A percentile compares a stretch with the other conserved stretches of the same genome.
These are phyloP conservation scores for Epiperipatus broadwayi DNA, from an alignment of 2,888 invertebrate genomes.

Conservation along the genomic window DNA sequence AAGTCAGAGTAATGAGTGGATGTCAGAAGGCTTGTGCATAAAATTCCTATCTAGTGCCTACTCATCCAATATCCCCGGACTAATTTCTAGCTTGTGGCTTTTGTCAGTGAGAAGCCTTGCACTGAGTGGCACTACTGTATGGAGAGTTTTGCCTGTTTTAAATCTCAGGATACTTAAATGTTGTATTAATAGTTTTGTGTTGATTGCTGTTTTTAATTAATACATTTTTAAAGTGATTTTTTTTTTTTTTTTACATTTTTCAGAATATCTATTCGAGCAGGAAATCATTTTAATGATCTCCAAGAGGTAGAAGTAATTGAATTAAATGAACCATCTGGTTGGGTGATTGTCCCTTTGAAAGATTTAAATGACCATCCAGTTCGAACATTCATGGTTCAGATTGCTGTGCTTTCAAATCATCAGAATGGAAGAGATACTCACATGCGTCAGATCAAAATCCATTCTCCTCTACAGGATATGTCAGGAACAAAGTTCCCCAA, in stretches of 20 bases:
- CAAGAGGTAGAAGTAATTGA: slow-evolving; percentile 88
- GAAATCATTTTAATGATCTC: slow-evolving; percentile 87
- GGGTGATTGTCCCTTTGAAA: slow-evolving; percentile 81
- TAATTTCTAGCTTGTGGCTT: no score
- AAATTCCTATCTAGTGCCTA: no score
- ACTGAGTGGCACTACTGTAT: no score
- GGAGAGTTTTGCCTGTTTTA: no score
- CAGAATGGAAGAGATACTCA: slow-evolving; percentile 98
- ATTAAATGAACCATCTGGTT: slow-evolving; percentile 80
- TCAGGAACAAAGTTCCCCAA: no score
- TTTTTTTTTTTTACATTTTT: slow-evolving; percentile 19
- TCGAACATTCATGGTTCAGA: slow-evolving; percentile 86
- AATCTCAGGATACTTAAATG: no score
- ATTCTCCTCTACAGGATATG: slow-evolving; percentile 48
- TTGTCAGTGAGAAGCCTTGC: no score
- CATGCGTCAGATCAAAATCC: slow-evolving; percentile 86
- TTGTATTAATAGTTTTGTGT: no score
- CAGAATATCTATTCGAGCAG: slow-evolving; percentile 72
- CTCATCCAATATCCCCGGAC: no score
- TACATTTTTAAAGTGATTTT: slow-evolving; percentile 20
- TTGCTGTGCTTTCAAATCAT: slow-evolving; percentile 90
- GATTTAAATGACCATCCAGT: slow-evolving; percentile 66
- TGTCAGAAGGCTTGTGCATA: no score
- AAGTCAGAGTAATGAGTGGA: no score
- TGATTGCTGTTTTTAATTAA: neutral